These are phyloP conservation scores for Sarcophaga subvicina DNA, from an alignment of 2,888 invertebrate species.

Conservation along the genomic window DNA sequence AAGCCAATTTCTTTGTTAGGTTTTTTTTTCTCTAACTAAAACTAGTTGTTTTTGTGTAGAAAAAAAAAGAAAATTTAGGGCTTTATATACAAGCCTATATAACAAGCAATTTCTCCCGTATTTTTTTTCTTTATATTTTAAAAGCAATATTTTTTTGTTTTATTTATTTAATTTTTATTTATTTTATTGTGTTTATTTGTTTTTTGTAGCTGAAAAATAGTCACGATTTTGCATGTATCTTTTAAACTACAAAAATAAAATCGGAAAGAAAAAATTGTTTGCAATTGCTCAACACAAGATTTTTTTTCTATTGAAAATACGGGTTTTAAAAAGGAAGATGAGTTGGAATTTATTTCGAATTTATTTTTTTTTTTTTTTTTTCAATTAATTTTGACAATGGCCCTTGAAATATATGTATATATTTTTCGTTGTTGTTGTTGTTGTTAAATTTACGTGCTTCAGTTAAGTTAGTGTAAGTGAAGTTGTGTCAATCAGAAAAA, in stretches of 20 bases:
- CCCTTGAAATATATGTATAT: constrained; percentile 23
- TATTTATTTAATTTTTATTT: constrained; percentile 16
- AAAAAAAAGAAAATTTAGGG: constrained; percentile 53
- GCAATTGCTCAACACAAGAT: not conserved
- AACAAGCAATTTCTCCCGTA: constrained; percentile 36
- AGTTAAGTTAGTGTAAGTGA: constrained; percentile 11
- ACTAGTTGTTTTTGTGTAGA: not conserved
- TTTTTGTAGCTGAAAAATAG: constrained; percentile 57
- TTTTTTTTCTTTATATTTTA: constrained; percentile 5
- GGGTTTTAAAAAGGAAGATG: constrained; percentile 34
- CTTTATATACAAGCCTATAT: constrained; percentile 17
- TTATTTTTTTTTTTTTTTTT: constrained; percentile 11
- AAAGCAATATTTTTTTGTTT: constrained; percentile 1
- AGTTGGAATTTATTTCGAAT: constrained; percentile 42
- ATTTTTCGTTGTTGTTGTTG: not conserved
- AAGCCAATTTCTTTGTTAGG: no score
- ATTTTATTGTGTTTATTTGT: not conserved
- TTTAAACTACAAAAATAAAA: constrained; percentile 13
- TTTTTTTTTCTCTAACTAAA: constrained; percentile 28
- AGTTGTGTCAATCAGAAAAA: constrained; percentile 18
- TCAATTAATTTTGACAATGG: constrained; percentile 43
- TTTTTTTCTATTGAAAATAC: not conserved
- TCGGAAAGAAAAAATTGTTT: constrained; percentile 7
- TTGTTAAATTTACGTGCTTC: not conserved
- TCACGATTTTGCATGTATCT: constrained; percentile 67